A percentile compares a stretch with the other conserved stretches of the same genome.
These are phyloP conservation scores for Thaleichthys pacificus DNA, from an alignment of 2,797 vertebrate genomes.

Conservation along the genomic window DNA sequence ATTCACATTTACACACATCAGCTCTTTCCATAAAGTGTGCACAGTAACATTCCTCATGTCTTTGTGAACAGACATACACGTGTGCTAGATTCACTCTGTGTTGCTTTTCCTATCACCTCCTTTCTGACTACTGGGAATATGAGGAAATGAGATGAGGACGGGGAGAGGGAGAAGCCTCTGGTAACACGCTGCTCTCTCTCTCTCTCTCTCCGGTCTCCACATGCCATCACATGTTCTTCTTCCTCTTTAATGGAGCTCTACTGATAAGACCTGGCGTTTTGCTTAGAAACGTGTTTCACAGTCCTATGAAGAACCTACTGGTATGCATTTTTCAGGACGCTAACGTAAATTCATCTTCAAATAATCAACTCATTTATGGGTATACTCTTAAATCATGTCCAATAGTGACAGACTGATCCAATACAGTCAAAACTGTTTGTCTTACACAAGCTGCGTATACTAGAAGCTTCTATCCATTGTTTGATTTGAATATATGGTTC, in stretches of 20 bases:
- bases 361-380: constrained; percentile 39
- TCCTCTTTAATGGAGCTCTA: constrained; percentile 19
- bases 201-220: constrained; percentile 39
- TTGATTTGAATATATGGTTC: neutral
- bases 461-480: neutral
- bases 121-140: neutral
- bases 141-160: constrained; percentile 4
- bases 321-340: constrained; percentile 27
- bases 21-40: constrained; percentile 4
- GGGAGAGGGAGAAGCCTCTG: constrained; percentile 19
- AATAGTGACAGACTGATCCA: neutral
- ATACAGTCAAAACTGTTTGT: neutral
- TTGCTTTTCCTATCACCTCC: neutral
- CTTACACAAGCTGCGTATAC: neutral
- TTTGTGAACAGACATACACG: neutral
- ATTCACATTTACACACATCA: constrained; percentile 20
- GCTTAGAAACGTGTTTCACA: constrained; percentile 29
- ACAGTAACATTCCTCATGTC: constrained; percentile 6
- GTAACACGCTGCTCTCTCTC: constrained; percentile 16
- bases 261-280: constrained; percentile 34
- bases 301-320: constrained; percentile 30
- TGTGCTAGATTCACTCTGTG: neutral
- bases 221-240: constrained; percentile 54
- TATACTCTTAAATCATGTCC: neutral
- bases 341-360: constrained; percentile 35